Base-by-base conservation (phyloP, 2,888 invertebrate species). In the Chrysolina oricalcia region DNA sequence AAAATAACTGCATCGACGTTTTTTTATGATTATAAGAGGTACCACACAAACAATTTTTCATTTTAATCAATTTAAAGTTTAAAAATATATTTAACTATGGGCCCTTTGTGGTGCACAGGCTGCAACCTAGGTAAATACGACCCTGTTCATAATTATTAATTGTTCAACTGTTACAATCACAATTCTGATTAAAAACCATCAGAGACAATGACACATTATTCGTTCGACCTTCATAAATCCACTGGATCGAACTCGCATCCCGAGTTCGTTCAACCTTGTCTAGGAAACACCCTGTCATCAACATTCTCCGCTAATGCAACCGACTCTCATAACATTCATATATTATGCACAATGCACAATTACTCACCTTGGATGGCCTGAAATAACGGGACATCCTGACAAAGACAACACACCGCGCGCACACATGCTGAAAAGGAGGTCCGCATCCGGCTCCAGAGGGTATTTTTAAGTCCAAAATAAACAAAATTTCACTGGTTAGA, bases 391-490 rank as follows among this genome's bases (percentile, higher is more conserved):
- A 67, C 67, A 50, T 67, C 67, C 67, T 27, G 50, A 50, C 67
- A 40, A 59, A 59, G 27, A 59, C 23, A 59, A 59, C 59, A 59
- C 15, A 15, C 56, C 21, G 23, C 23, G 13, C 35, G 40, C 35
- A 13, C 72, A 72, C 72, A 72, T 72, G 72, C 59, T 19, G 67
- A 48, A 67, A 67, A 66, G 23, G 21, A 41, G 43, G 43, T 40
- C 4, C 19, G 27, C 62, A 66, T 67, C 70, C 70, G 70, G 67
- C 56, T 67, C 59, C 72, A 21, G 21, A 66, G 59, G 59, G 56
- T 67, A 67, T 67, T 72, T 72, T 72, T 67, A 67, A 67, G 48
- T 59, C 62, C 35, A 72, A 72, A 72, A 72, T 66, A 72, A 72
- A 72, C 72, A 72, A 62, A 46, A 72, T 72, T 46, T 62, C 72